Percentiles rank a stretch among this genome's conserved stretches.
These are phyloP conservation scores for Mobula birostris DNA, from an alignment of 2,113 vertebrate genomes.

Conservation along the genomic window DNA sequence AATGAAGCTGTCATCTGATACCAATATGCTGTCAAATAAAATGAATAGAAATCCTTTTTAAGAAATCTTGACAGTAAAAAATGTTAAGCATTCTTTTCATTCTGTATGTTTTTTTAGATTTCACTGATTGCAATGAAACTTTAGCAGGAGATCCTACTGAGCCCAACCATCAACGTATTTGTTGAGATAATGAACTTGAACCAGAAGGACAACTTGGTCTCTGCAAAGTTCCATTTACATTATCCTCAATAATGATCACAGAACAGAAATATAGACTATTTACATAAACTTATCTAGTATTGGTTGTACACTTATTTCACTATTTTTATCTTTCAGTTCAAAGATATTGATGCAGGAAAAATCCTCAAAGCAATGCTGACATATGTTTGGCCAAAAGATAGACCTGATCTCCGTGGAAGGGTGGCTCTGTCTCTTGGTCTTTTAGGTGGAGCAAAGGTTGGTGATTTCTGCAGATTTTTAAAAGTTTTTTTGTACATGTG, in stretches of 20 bases:
- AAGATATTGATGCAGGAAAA: slow-evolving; percentile 73
- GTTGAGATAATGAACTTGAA: background rate
- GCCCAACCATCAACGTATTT: background rate
- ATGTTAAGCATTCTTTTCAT: background rate
- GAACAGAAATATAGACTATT: background rate
- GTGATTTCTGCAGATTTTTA: background rate
- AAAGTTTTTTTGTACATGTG: background rate
- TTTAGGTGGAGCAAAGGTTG: slow-evolving; percentile 85
- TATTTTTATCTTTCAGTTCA: slow-evolving; percentile 59
- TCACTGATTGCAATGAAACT: background rate
- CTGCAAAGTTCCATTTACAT: background rate
- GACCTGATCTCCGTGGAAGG: slow-evolving; percentile 84
- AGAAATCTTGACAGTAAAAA: background rate
- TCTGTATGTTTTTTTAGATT: background rate
- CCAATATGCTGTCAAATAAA: background rate
- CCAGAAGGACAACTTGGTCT: background rate
- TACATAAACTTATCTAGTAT: background rate
- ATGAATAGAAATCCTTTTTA: background rate
- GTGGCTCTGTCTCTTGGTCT: slow-evolving; percentile 81
- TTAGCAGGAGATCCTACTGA: background rate
- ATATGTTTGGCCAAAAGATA: slow-evolving; percentile 90
- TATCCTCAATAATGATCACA: background rate
- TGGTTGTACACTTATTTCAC: background rate
- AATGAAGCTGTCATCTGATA: background rate
- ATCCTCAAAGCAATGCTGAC: slow-evolving; percentile 85